Evolutionary conservation across 2,797 vertebrate genomes (phyloP), one percentile per base, ranked within the genome.

Genomic region (Danio albolineatus): DNA sequence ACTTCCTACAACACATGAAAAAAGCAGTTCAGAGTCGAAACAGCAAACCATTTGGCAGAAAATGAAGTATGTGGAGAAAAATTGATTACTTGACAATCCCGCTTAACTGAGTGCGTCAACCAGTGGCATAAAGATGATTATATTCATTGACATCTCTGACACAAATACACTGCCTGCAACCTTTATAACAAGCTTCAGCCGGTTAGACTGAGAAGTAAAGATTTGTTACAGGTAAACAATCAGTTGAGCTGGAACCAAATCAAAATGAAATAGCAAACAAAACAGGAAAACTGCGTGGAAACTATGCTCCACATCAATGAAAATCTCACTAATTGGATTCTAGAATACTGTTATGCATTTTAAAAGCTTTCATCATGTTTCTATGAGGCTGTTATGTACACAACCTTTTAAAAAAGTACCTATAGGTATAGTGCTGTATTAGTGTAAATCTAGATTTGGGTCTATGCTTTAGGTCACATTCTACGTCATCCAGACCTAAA

Each of bases 21-120:
- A 12, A 56, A 57, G 84, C 86, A 88, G 89, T 89, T 90, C 87
- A 80, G 84, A 81, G 56, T 48, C 78, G 83, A 86, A 87, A 71
- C 36, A 41, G 80, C 75, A 41, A 16, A 53, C 64, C 79, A 61
- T 78, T 87, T 82, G 56, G 80, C 69, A 86, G 86, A 90, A 90
- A 91, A 79, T 82, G 74, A 90, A 83, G 82, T 87, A 85, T 83
- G 79, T 56, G 28, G 51, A 53, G 56, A 21, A 19, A 80, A 85
- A 92, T 92, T 84, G 90, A 92, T 92, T 91, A 90, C 90, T 90
- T 93, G 89, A 89, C 88, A 87, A 79, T 85, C 77, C 84, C 88
- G 84, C 79, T 90, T 91, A 91, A 90, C 85, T 65, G 84, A 57
- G 75, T 77, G 78, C 1, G 21, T 88, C 89, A 86, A 89, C 76